Base-by-base conservation (phyloP, 1,140 invertebrate species). In the Cecropterus lyciades region DNA sequence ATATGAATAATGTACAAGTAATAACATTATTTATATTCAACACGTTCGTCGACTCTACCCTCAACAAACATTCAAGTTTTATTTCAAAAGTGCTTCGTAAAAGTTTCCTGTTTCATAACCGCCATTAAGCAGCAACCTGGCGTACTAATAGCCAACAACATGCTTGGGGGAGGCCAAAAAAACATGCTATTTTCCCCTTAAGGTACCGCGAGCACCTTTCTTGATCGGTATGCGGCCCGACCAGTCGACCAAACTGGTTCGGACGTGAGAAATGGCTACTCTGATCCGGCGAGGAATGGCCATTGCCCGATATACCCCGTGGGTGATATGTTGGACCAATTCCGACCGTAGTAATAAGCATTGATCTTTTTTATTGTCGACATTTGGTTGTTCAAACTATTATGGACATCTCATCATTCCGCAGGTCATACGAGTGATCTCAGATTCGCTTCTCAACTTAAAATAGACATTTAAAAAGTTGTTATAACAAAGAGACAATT, bases 211-310 rank as follows among this genome's bases (percentile, higher is more conserved):
- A 79, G 75, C 73, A 82, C 87, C 85, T 89, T 88, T 89, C 87
- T 80, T 88, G 85, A 78, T 82, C 73, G 87, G 87, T 74, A 91
- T 89, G 85, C 68, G 74, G 81, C 69, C 75, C 33, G 67, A 85
- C 88, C 80, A 82, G 80, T 89, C 69, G 40, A 66, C 56, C 48
- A 45, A 79, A 87, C 86, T 80, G 79, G 84, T 87, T 77, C 69
- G 67, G 74, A 84, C 84, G 85, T 89, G 88, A 89, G 88, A 88
- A 88, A 84, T 87, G 84, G 76, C 79, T 77, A 79, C 79, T 78
- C 67, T 69, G 40, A 59, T 48, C 67, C 62, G 60, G 72, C 70
- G 72, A 75, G 72, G 59, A 40, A 51, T 49, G 46, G 59, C 15
- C 81, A 70, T 77, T 82, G 80, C 73, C 80, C 83, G 80, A 80